phyloP scores from a whole-genome alignment of 2,113 vertebrate species.

The Poeciliopsis occidentalis region DNA sequence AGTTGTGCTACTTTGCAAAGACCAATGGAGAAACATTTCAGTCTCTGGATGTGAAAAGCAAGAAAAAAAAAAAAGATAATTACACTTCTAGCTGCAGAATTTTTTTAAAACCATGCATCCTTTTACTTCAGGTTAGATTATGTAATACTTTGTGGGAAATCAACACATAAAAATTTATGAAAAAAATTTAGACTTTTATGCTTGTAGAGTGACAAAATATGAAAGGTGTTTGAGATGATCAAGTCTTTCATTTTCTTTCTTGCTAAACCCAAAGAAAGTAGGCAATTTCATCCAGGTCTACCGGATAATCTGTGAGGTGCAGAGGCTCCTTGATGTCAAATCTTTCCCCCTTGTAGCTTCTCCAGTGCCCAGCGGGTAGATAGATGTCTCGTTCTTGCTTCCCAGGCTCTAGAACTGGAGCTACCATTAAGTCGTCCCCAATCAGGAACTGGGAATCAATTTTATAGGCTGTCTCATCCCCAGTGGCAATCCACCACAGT shows the following conservation, averaged over 20 bases:
- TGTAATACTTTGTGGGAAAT: not conserved
- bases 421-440: conserved; percentile 95
- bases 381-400: conserved; percentile 96
- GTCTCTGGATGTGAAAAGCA: not conserved
- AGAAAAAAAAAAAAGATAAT: too few species aligned
- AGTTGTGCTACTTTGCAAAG: not conserved
- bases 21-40: not conserved
- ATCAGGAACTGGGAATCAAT: conserved; percentile 97
- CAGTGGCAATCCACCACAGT: conserved; percentile 96
- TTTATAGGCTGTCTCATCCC: conserved; percentile 87
- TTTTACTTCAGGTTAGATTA: not conserved
- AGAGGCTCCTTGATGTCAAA: conserved; percentile 89
- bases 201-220: not conserved
- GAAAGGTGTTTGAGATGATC: not conserved
- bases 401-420: conserved; percentile 91
- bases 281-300: conserved; percentile 92
- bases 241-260: conserved; percentile 8
- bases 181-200: not conserved
- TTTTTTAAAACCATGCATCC: too few species aligned
- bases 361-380: conserved; percentile 91
- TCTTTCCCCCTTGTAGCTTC: conserved; percentile 94
- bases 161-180: not conserved
- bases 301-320: conserved; percentile 90
- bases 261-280: conserved; percentile 88
- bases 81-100: too few species aligned